Conservation (phyloP, 1,140 invertebrate species). For the Apolygus lucorum region DNA sequence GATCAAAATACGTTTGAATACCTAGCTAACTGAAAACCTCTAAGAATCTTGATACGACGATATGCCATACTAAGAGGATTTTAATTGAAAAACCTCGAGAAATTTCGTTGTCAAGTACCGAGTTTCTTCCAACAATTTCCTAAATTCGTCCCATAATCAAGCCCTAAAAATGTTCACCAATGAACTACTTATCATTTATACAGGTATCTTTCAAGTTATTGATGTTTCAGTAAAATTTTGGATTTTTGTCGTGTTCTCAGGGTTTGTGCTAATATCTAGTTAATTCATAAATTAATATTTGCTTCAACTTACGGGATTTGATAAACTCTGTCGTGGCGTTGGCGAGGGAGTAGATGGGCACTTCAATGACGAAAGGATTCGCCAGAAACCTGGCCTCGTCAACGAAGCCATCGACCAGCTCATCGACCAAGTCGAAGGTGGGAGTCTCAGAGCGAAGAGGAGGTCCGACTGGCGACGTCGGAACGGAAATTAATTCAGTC, state of each 20-base stretch:
- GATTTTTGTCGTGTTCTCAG: no score
- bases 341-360: constrained; percentile 2
- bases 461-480: background rate
- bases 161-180: background rate
- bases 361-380: constrained; percentile 19
- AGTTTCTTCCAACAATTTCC: background rate
- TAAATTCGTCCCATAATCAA: background rate
- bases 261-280: no score
- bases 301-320: constrained; percentile 22
- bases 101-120: no score
- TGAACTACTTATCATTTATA: no score
- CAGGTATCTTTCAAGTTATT: no score
- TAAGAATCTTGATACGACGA: no score
- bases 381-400: constrained; percentile 11
- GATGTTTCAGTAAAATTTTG: no score
- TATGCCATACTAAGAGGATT: no score
- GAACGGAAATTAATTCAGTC: background rate
- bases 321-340: constrained; percentile 10
- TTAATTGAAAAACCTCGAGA: no score
- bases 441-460: background rate
- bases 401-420: background rate
- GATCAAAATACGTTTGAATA: no score
- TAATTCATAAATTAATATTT: no score
- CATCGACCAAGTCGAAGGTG: background rate
- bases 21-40: no score